These are phyloP conservation scores for Cherax quadricarinatus DNA, from an alignment of 1,140 invertebrate genomes.

Conservation along the genomic window DNA sequence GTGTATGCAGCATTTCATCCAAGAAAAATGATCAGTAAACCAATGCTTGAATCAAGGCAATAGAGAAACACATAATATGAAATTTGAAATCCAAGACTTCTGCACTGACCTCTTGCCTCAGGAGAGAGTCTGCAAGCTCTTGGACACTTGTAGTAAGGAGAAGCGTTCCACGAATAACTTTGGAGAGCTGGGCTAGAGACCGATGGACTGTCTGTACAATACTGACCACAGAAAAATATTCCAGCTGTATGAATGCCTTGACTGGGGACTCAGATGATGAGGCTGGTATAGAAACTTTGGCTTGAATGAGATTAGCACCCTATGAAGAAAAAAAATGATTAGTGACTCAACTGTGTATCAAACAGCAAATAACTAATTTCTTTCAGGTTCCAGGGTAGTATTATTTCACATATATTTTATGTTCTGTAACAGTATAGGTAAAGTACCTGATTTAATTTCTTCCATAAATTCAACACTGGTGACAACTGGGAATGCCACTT, in stretches of 20 bases:
- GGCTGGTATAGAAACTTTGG: slow-evolving; percentile 72
- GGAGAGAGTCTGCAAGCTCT: slow-evolving; percentile 79
- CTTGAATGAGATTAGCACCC: slow-evolving; percentile 74
- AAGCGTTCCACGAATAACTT: slow-evolving; percentile 81
- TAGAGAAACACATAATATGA: no score
- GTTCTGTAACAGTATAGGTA: no score
- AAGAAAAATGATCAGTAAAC: no score
- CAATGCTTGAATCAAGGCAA: no score
- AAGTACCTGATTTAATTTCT: slow-evolving; percentile 83
- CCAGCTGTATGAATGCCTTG: slow-evolving; percentile 79
- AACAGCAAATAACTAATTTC: no score
- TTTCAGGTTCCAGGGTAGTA: no score
- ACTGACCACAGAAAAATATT: slow-evolving; percentile 79
- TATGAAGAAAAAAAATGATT: neutral
- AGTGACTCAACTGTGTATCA: neutral
- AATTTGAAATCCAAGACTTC: no score
- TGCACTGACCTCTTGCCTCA: slow-evolving; percentile 78
- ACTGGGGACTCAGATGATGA: slow-evolving; percentile 76
- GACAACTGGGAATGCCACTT: slow-evolving; percentile 81
- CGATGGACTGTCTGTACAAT: slow-evolving; percentile 80
- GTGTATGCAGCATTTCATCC: no score
- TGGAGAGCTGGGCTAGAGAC: slow-evolving; percentile 81
- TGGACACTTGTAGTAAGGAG: slow-evolving; percentile 79
- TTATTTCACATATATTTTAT: no score
- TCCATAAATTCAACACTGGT: slow-evolving; percentile 86